A percentile compares a stretch with the other conserved stretches of the same genome.
phyloP scores from a whole-genome alignment of 2,113 vertebrate species.

The Pluvialis apricaria region DNA sequence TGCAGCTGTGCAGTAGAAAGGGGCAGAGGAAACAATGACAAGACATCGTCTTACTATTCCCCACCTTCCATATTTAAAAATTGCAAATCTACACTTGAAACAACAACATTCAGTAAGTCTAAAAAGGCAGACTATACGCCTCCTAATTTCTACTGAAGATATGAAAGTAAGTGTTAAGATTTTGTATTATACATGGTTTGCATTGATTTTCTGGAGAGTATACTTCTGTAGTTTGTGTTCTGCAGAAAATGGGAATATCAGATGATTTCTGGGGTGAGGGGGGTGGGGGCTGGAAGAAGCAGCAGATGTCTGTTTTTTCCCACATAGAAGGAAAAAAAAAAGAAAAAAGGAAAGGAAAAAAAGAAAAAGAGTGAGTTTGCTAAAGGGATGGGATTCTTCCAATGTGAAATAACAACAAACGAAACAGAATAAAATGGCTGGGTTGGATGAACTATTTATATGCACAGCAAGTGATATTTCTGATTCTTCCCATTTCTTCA shows the following conservation, averaged over 20 bases:
- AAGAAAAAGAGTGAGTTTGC: neutral
- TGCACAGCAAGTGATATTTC: neutral
- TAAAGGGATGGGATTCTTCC: neutral
- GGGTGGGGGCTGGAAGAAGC: neutral
- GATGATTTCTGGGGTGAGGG: neutral
- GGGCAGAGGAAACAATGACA: neutral
- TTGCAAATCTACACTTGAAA: neutral
- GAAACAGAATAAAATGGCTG: neutral
- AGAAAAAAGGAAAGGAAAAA: neutral
- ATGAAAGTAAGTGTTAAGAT: neutral
- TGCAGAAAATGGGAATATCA: neutral
- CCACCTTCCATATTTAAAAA: neutral
- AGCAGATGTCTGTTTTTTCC: neutral
- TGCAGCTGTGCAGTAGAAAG: neutral
- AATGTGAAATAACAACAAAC: neutral
- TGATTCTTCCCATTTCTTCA: neutral
- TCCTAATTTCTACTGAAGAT: neutral
- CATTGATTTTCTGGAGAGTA: neutral
- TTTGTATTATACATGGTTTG: neutral
- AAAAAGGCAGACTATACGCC: neutral
- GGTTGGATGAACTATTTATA: neutral
- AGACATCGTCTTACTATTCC: neutral
- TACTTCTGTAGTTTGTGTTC: neutral
- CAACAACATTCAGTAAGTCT: neutral
- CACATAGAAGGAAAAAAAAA: accelerated